Evolutionary conservation across 2,888 invertebrate species (phyloP), one percentile per base, ranked within the genome.

Genomic region (Anthrax anthrax): DNA sequence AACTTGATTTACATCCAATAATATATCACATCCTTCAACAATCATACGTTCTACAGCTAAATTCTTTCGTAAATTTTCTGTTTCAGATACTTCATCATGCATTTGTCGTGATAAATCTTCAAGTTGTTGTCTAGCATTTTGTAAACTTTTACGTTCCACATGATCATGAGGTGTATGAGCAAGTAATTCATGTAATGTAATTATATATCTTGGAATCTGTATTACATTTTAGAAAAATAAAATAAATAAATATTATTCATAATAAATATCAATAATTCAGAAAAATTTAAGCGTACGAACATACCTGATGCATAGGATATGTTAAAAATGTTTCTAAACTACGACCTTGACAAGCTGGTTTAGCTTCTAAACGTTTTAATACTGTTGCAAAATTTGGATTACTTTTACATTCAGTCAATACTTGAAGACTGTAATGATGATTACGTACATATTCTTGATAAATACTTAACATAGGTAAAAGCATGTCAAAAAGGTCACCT

Each of bases 391-490:
- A 92, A 1, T 80, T 75, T 47, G 79, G 74, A 41, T 80, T 78
- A 69, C 90, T 89, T 68, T 92, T 92, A 69, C 91, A 91, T 66
- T 91, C 91, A 0, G 91, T 90, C 52, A 92, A 74, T 23, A 87
- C 85, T 71, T 92, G 91, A 46, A 92, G 76, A 53, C 89, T 89
- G 72, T 89, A 92, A 70, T 92, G 91, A 65, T 92, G 92, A 69
- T 91, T 92, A 49, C 92, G 72, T 43, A 92, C 91, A 66, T 91
- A 92, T 72, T 92, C 91, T 71, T 91, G 91, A 71, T 92, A 92
- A 63, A 92, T 92, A 57, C 85, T 86, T 69, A 92, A 71, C 91
- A 92, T 92, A 44, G 92, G 91, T 53, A 92, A 76, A 58, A 92
- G 73, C 88, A 92, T 91, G 68, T 91, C 89, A 73, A 92, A 92